Percentiles rank a stretch among this genome's conserved stretches.
Conservation (phyloP, 1,140 invertebrate genomes). For the Anadara kagoshimensis region DNA sequence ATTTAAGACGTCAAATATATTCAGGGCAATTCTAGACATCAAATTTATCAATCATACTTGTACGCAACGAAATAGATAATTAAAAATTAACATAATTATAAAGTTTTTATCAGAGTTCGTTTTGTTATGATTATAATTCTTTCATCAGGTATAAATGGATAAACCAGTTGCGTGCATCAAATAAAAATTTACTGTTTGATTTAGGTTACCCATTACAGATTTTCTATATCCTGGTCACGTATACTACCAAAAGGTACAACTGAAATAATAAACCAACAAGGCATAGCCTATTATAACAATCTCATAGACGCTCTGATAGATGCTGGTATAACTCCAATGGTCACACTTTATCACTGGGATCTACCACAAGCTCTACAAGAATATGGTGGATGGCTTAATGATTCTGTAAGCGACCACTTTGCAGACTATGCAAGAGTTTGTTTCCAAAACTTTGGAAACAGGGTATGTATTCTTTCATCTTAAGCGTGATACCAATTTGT, state of each 20-base stretch:
- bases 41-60: too few species aligned
- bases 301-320: constrained; percentile 60
- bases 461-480: constrained; percentile 52
- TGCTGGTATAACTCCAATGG: constrained; percentile 68
- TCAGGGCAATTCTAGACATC: too few species aligned
- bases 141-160: too few species aligned
- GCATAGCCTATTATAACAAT: constrained; percentile 62
- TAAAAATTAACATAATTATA: too few species aligned
- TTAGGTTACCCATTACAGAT: constrained; percentile 64
- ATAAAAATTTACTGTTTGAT: neutral
- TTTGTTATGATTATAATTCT: too few species aligned
- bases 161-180: too few species aligned
- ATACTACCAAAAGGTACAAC: constrained; percentile 60
- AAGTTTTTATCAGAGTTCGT: too few species aligned
- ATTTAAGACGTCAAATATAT: too few species aligned
- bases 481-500: too few species aligned
- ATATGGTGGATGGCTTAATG: constrained; percentile 76
- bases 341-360: constrained; percentile 78
- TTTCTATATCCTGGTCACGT: constrained; percentile 67
- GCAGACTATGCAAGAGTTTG: constrained; percentile 72
- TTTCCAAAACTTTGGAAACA: constrained; percentile 70
- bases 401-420: constrained; percentile 76
- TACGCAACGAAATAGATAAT: too few species aligned
- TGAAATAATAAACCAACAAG: constrained; percentile 39
- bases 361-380: constrained; percentile 71